Percentiles rank a stretch among this genome's conserved stretches.
Evolutionary conservation across 2,888 invertebrate genomes (phyloP).

Genomic region (Limnephilus marmoratus): DNA sequence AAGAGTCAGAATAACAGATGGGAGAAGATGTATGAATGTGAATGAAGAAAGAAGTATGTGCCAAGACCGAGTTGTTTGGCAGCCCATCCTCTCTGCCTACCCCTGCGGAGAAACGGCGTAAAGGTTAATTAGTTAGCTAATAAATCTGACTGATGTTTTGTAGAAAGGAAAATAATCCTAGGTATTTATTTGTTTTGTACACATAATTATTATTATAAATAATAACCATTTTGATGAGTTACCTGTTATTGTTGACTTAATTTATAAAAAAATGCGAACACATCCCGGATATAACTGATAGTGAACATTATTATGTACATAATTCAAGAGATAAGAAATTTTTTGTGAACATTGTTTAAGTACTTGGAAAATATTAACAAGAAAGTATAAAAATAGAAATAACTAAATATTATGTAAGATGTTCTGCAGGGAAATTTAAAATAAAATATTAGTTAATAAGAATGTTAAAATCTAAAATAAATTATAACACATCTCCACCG

Average conservation of each 20-base stretch:
- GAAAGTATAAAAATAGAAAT: neutral
- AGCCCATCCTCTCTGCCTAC: too few relatives aligned
- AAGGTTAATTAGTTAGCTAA: too few relatives aligned
- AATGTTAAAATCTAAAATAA: too few relatives aligned
- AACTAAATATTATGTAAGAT: neutral
- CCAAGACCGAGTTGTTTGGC: too few relatives aligned
- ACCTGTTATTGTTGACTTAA: neutral
- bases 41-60: too few relatives aligned
- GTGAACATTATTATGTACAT: neutral
- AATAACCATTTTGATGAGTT: neutral
- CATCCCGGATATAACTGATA: neutral
- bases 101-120: too few relatives aligned
- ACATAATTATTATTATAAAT: neutral
- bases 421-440: too few relatives aligned
- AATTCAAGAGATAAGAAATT: neutral
- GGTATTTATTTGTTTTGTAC: neutral
- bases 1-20: too few relatives aligned
- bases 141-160: neutral
- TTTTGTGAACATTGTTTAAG: neutral
- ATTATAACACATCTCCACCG: too few relatives aligned
- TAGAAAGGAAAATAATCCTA: neutral
- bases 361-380: neutral
- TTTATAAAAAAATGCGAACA: neutral
- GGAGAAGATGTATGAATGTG: too few relatives aligned
- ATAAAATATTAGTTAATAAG: too few relatives aligned